Conservation (phyloP, 2,888 invertebrate species). For the Tuberolachnus salignus region DNA sequence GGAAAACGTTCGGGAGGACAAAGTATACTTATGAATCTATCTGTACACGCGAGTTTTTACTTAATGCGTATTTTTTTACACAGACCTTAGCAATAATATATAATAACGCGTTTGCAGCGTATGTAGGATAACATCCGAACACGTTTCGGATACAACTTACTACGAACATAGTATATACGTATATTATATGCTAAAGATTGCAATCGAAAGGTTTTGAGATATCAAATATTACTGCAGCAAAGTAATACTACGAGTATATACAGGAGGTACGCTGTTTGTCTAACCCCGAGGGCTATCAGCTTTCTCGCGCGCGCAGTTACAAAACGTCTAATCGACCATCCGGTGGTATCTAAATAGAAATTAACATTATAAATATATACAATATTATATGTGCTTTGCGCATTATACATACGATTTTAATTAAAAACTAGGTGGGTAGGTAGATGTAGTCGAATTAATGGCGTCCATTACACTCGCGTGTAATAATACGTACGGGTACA, state of each 20-base stretch:
- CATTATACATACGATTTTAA: slow-evolving; percentile 15
- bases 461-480: background rate
- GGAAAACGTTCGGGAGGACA: slow-evolving; percentile 2
- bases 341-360: background rate
- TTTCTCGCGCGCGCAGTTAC: slow-evolving; percentile 12
- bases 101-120: background rate
- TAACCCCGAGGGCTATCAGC: slow-evolving; percentile 4
- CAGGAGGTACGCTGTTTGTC: slow-evolving; percentile 12
- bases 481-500: background rate
- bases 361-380: background rate
- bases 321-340: slow-evolving; percentile 7
- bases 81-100: background rate
- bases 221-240: background rate
- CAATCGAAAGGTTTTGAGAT: slow-evolving; percentile 11
- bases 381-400: background rate
- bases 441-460: background rate
- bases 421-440: slow-evolving; percentile 16
- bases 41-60: background rate
- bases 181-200: background rate
- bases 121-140: slow-evolving; percentile 6
- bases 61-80: slow-evolving; percentile 20
- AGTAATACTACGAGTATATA: background rate
- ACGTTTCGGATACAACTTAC: slow-evolving; percentile 9
- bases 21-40: background rate
- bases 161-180: background rate